Conservation (phyloP, 1,140 invertebrate species). For the Acyrthosiphon pisum region DNA sequence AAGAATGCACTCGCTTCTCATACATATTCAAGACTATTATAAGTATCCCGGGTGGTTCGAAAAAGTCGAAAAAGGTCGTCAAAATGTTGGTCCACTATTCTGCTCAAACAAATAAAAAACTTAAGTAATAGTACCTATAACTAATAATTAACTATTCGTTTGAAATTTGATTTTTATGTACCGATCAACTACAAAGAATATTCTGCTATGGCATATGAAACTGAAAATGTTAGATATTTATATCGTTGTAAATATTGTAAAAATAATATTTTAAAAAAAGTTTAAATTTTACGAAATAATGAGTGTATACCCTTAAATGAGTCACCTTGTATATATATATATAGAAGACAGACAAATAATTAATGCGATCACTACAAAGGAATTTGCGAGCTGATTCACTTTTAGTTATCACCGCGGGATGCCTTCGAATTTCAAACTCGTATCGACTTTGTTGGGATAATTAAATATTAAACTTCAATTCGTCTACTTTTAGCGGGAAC, state of each 20-base stretch:
- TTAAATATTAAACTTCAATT: slow-evolving; percentile 4
- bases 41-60: not conserved
- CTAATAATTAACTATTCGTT: not conserved
- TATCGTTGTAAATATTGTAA: no score
- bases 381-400: not conserved
- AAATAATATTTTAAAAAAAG: no score
- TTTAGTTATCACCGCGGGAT: not conserved
- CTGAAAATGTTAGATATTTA: not conserved
- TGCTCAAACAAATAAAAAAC: no score
- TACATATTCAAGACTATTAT: not conserved
- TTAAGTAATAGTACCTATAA: no score
- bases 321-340: not conserved
- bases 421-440: not conserved
- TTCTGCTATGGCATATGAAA: not conserved
- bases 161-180: not conserved
- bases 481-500: not conserved
- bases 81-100: no score
- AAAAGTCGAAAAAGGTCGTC: not conserved
- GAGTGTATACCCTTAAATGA: not conserved
- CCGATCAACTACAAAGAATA: not conserved
- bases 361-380: not conserved
- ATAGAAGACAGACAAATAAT: not conserved
- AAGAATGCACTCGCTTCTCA: not conserved
- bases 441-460: not conserved
- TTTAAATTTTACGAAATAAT: no score